Evolutionary conservation across 2,797 vertebrate genomes (phyloP), one percentile per base, ranked within the genome.

Genomic region (Adrianichthys oophorus): DNA sequence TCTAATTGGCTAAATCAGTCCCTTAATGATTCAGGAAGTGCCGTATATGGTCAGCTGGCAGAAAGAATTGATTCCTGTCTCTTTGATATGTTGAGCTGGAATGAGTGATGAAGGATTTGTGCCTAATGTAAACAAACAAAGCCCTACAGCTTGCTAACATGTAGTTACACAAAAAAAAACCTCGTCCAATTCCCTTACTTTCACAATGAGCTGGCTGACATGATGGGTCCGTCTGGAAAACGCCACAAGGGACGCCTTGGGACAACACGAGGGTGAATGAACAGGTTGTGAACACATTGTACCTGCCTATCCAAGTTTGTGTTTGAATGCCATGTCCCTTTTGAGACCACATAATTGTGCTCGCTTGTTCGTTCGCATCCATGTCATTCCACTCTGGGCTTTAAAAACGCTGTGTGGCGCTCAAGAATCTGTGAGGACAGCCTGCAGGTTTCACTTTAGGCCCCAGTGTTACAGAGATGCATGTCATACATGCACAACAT

Each of bases 1-100:
- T 55, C 65, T 86, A 87, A 87, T 83, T 82, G 82, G 63, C 79
- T 73, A 64, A 80, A 83, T 76, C 79, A 74, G 77, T 74, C 76
- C 67, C 62, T 46, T 62, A 52, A 66, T 74, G 64, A 84, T 55
- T 74, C 82, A 87, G 83, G 73, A 82, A 83, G 63, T 63, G 51
- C 78, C 78, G 71, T 82, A 77, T 78, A 79, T 76, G 75, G 80
- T 74, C 78, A 72, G 49, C 6, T 48, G 70, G 76, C 62, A 62
- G 67, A 60, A 23, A 64, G 48, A 14, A 51, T 37, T 23, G 23
- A 49, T 64, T 69, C 26, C 56, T 62, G 70, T 81, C 79, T 79
- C 74, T 84, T 72, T 68, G 71, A 86, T 85, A 79, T 76, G 64
- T 75, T 4, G 60, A 70, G 48, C 72, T 60, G 68, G 56, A 73